Evolutionary conservation across 2,113 vertebrate species (phyloP).

Genomic region (Regulus satrapa): DNA sequence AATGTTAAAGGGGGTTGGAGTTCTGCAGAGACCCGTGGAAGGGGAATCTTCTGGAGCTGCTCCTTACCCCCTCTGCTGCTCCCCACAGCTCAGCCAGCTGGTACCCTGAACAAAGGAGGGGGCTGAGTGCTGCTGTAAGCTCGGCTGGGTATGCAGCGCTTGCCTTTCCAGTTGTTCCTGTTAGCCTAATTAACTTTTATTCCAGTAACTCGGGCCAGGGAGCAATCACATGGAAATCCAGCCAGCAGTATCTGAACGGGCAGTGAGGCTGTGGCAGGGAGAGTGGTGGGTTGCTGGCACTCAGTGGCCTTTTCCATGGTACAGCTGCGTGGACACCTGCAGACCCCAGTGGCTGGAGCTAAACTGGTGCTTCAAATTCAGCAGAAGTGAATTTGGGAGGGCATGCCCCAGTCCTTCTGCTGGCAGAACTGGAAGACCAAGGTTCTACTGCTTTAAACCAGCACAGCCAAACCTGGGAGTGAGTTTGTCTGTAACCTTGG

Average conservation of each 20-base stretch:
- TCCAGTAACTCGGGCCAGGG: not conserved
- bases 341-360: not conserved
- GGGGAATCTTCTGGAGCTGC: not conserved
- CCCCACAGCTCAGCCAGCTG: not conserved
- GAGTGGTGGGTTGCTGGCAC: not conserved
- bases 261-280: not conserved
- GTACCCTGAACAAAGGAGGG: not conserved
- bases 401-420: not conserved
- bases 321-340: not conserved
- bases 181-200: not conserved
- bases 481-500: not conserved
- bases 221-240: not conserved
- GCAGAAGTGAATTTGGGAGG: not conserved
- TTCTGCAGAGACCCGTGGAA: not conserved
- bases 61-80: not conserved
- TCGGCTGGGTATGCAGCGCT: rapidly evolving
- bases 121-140: rapidly evolving
- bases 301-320: rapidly evolving
- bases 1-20: not conserved
- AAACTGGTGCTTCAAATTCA: not conserved
- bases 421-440: not conserved
- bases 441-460: not conserved
- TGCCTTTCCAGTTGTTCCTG: not conserved
- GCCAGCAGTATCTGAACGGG: not conserved
- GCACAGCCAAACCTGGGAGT: not conserved